phyloP scores from a whole-genome alignment of 2,888 invertebrate species.

The Pilophorus perplexus region DNA sequence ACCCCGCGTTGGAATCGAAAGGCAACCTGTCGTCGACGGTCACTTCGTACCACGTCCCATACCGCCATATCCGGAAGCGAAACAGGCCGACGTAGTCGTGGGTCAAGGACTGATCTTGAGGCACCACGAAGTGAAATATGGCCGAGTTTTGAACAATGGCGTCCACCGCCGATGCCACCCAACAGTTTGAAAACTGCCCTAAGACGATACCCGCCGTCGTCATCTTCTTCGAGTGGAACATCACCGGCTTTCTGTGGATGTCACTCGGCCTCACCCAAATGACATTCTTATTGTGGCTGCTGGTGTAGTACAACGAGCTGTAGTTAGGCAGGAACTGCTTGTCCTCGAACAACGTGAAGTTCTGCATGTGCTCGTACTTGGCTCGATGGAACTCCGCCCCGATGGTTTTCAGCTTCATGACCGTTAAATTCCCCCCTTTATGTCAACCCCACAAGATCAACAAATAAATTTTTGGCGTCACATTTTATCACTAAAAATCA shows the following conservation, averaged over 20 bases:
- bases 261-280: conserved; percentile 1
- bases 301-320: not conserved
- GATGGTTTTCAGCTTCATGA: not conserved
- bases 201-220: not conserved
- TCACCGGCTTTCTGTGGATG: not conserved
- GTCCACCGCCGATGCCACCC: conserved; percentile 3
- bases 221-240: not conserved
- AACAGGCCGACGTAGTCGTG: conserved; percentile 10
- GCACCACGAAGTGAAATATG: not conserved
- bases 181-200: conserved; percentile 10
- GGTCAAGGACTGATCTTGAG: not conserved
- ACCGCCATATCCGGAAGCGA: not conserved
- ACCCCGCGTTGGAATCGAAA: not conserved
- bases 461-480: conserved; percentile 8
- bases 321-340: not conserved
- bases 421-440: no score
- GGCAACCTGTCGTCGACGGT: conserved; percentile 16
- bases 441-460: no score
- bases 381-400: not conserved
- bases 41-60: not conserved
- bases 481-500: no score
- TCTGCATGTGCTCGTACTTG: not conserved
- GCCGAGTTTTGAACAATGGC: not conserved
- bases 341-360: not conserved
- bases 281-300: not conserved